Evolutionary conservation across 2,113 vertebrate genomes (phyloP).

Genomic region (Xyrauchen texanus): DNA sequence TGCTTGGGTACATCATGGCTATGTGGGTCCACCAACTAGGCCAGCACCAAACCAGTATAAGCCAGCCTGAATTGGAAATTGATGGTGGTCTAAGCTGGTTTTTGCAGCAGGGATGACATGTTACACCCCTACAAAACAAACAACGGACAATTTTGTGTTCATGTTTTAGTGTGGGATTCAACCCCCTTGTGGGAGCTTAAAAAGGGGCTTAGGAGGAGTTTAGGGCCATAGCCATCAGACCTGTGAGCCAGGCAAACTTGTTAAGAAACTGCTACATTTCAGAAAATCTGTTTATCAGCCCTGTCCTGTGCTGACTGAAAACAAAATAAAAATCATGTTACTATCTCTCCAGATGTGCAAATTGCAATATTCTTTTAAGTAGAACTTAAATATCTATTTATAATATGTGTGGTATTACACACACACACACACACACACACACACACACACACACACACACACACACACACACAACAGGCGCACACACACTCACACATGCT

Average conservation of each 20-base stretch:
- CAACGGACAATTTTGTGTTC: neutral
- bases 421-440: constrained; percentile 47
- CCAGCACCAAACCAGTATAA: no score
- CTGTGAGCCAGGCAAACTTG: constrained; percentile 78
- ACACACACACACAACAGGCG: constrained; percentile 25
- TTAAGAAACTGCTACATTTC: constrained; percentile 91
- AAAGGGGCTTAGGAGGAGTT: neutral
- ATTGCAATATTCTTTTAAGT: constrained; percentile 97
- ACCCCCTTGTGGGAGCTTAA: neutral
- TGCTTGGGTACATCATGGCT: no score
- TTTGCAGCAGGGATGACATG: neutral
- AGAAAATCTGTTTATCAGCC: constrained; percentile 77
- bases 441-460: constrained; percentile 43
- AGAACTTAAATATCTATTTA: constrained; percentile 78
- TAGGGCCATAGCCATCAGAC: constrained; percentile 22
- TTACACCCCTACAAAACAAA: neutral
- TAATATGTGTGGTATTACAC: constrained; percentile 56
- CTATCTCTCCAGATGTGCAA: constrained; percentile 95
- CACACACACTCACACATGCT: constrained; percentile 36
- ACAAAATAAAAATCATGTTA: constrained; percentile 78
- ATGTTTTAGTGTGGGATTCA: constrained; percentile 25
- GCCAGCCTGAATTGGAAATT: no score
- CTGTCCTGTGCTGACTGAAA: constrained; percentile 50
- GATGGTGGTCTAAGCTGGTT: no score
- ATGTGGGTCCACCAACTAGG: no score